Percentiles rank a stretch among this genome's conserved stretches.
Conservation (phyloP, 2,888 invertebrate species). For the Subacronicta megacephala region DNA sequence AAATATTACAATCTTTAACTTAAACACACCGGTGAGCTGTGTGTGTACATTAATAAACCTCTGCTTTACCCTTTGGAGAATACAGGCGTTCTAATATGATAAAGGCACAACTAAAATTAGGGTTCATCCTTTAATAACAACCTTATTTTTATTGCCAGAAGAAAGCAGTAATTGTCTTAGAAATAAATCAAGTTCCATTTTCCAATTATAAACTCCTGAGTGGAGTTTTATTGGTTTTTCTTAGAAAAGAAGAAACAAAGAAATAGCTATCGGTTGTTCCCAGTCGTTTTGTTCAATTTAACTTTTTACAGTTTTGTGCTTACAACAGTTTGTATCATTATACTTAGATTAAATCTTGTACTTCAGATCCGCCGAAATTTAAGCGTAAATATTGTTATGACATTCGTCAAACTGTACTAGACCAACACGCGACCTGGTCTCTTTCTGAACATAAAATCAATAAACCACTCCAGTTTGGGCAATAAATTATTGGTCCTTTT, state of each 20-base stretch:
- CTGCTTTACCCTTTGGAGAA: no score
- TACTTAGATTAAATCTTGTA: no score
- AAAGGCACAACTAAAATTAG: not conserved
- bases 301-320: constrained; percentile 32
- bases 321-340: constrained; percentile 21
- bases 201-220: constrained; percentile 36
- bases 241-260: constrained; percentile 28
- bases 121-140: not conserved
- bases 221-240: constrained; percentile 21
- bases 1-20: no score
- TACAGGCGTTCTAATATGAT: no score
- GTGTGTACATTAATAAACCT: no score
- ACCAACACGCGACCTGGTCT: not conserved
- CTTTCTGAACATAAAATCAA: not conserved
- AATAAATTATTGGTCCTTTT: constrained; percentile 1
- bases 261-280: constrained; percentile 18
- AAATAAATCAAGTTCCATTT: constrained; percentile 13
- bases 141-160: not conserved
- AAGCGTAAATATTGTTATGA: no score
- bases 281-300: constrained; percentile 27
- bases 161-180: not conserved
- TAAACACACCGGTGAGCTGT: no score
- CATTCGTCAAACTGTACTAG: not conserved
- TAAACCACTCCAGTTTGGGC: not conserved
- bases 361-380: no score